A percentile compares a stretch with the other conserved stretches of the same genome.
These are phyloP conservation scores for Rissa tridactyla DNA, from an alignment of 2,113 vertebrate species.

Conservation along the genomic window DNA sequence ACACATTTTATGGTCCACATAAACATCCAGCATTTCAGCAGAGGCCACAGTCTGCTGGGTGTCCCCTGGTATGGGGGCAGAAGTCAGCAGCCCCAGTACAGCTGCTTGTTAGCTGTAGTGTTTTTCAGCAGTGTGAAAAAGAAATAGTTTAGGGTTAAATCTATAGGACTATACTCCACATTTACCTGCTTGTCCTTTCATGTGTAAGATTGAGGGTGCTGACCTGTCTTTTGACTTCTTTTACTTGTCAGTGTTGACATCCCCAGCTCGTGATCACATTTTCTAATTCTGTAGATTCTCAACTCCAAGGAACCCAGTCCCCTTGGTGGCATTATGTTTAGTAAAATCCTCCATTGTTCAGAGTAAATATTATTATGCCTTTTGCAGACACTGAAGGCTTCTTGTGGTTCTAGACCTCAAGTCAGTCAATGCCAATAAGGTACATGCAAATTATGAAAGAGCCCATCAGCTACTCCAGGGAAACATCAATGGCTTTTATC, in stretches of 20 bases:
- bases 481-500: not conserved
- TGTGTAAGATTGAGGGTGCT: not conserved
- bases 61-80: not conserved
- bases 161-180: not conserved
- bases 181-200: not conserved
- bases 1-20: not conserved
- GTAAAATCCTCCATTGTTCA: not conserved
- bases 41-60: not conserved
- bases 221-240: not conserved
- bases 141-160: not conserved
- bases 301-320: not conserved
- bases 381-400: not conserved
- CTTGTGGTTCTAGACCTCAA: not conserved
- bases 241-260: not conserved
- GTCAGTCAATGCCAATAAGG: not conserved
- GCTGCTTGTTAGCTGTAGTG: not conserved
- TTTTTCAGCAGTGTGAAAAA: not conserved
- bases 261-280: not conserved
- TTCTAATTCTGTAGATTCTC: not conserved
- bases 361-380: not conserved
- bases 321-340: not conserved
- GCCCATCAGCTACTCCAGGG: not conserved
- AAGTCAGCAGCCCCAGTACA: not conserved
- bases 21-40: not conserved
- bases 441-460: not conserved